phyloP scores from a whole-genome alignment of 2,888 invertebrate species.

The Masnerella sp. region DNA sequence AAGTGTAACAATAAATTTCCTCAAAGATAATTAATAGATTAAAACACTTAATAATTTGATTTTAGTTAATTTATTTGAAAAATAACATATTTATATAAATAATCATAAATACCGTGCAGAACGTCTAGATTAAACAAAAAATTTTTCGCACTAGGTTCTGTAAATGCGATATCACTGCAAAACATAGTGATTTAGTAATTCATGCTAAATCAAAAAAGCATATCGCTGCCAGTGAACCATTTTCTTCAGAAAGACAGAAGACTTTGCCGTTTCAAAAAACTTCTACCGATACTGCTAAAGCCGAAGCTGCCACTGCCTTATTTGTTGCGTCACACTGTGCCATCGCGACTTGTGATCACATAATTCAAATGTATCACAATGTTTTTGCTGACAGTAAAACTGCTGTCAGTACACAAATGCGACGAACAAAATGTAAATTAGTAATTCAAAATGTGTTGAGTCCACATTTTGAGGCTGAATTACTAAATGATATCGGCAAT shows the following conservation, averaged over 20 bases:
- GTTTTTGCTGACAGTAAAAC: constrained; percentile 51
- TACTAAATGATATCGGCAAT: constrained; percentile 57
- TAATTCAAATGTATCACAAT: constrained; percentile 21
- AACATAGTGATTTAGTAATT: constrained; percentile 12
- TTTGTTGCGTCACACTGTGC: constrained; percentile 42
- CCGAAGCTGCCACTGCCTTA: constrained; percentile 46
- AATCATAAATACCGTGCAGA: not conserved
- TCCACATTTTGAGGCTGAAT: constrained; percentile 31
- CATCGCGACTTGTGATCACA: constrained; percentile 35
- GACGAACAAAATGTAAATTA: constrained; percentile 34
- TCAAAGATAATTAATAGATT: too few relatives aligned
- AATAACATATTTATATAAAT: not conserved
- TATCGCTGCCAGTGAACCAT: constrained; percentile 14
- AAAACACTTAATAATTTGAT: too few relatives aligned
- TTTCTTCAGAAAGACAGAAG: constrained; percentile 9
- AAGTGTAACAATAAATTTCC: too few relatives aligned
- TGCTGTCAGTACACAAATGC: constrained; percentile 36
- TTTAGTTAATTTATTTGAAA: not conserved
- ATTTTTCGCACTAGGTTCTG: constrained; percentile 14
- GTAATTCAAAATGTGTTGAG: constrained; percentile 40
- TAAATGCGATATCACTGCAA: constrained; percentile 26
- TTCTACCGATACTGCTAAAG: constrained; percentile 16
- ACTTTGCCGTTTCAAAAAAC: constrained; percentile 22
- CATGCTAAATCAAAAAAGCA: constrained; percentile 19
- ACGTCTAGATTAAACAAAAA: too few relatives aligned